Base-by-base conservation (phyloP, 92 coral and sea anemone genomes). In the Palythoa caribaeorum region DNA sequence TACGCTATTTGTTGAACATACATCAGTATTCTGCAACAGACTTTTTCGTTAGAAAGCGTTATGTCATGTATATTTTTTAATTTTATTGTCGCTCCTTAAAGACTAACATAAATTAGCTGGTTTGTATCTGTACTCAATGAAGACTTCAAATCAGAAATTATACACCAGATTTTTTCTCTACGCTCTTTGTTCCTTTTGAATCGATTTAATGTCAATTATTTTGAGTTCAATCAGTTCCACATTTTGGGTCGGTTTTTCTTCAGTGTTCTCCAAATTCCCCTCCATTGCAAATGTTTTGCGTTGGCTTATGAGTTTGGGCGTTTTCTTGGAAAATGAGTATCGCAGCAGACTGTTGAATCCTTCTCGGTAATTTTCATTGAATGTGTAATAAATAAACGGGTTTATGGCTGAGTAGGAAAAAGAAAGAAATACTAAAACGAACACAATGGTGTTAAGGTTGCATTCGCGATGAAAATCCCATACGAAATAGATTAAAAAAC, bases 401-500 rank as follows among this genome's bases (percentile, higher is more conserved):
- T 71, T 81, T 66, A 81, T 3, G 20, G 86, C 86, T 13, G 86
- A 44, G 63, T 81, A 81, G 38, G 86, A 81, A 51, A 81, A 81
- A 13, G 86, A 81, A 1, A 81, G 60, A 48, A 81, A 66, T 20
- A 81, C 86, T 4, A 81, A 63, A 66, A 81, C 59, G 37, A 66
- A 81, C 5, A 81, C 21, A 8, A 81, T 66, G 1, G 62, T 66
- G 74, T 81, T 16, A 6, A 81, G 86, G 28, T 81, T 81, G 40
- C 86, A 81, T 19, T 66, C 86, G 19, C 86, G 86, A 20, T 48
- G 57, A 28, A 81, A 81, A 66, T 68, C 76, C 86, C 76, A 81
- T 21, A 66, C 60, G n/a, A 81, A 81, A 40, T 65, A 81, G 21
- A 81, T 0, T 48, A 81, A 20, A 68, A 81, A 81, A 9, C 47